phyloP scores from a whole-genome alignment of 2,113 vertebrate genomes.

The Nettapus auritus region DNA sequence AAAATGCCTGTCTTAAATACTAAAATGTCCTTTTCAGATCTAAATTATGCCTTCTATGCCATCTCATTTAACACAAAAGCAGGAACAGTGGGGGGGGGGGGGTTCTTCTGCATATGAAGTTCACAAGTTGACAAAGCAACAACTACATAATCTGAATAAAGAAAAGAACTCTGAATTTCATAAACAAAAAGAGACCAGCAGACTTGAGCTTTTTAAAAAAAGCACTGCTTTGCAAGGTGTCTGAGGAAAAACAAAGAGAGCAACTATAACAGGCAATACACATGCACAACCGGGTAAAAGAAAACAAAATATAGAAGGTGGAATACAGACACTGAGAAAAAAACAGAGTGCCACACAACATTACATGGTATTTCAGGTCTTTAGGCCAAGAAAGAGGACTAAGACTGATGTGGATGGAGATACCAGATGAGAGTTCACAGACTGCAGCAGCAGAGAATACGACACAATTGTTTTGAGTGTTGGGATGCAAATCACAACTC shows the following conservation, averaged over 20 bases:
- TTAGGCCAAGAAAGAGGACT: neutral
- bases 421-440: neutral
- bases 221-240: fast-evolving
- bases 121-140: neutral
- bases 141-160: neutral
- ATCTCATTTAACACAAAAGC: neutral
- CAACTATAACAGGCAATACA: neutral
- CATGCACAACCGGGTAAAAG: too few species aligned
- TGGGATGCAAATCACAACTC: neutral
- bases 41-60: neutral
- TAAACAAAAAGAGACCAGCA: neutral
- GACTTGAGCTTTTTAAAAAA: neutral
- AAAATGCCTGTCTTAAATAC: neutral
- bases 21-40: neutral
- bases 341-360: neutral
- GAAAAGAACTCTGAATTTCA: neutral
- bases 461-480: fast-evolving
- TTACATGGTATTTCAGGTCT: neutral
- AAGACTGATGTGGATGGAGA: neutral
- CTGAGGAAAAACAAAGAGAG: neutral
- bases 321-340: neutral
- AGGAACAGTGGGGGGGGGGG: neutral
- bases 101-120: neutral
- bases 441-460: neutral
- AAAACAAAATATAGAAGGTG: neutral